Evolutionary conservation across 2,797 vertebrate genomes (phyloP).

Genomic region (Pseudochaenichthys georgianus): DNA sequence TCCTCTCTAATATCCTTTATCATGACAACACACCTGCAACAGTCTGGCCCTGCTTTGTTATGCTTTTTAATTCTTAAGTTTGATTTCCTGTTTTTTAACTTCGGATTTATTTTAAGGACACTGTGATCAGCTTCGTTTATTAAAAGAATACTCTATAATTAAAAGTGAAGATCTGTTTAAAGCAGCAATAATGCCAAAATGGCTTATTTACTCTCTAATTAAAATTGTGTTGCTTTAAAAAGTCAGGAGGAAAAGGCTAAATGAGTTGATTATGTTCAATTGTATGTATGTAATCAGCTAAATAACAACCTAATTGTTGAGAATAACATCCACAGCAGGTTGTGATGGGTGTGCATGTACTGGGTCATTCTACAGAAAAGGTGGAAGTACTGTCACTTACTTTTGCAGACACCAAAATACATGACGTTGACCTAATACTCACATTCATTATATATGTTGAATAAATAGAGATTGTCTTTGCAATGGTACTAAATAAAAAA

Average conservation of each 20-base stretch:
- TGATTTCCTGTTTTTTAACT: slow-evolving; percentile 11
- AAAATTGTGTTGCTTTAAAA: slow-evolving; percentile 23
- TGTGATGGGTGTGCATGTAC: too few relatives aligned
- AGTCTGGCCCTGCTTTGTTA: not conserved
- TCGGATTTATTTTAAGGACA: slow-evolving; percentile 22
- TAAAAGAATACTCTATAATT: slow-evolving; percentile 13
- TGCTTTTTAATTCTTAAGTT: not conserved
- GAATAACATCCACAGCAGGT: too few relatives aligned
- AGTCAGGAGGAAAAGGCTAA: too few relatives aligned
- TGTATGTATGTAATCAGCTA: too few relatives aligned
- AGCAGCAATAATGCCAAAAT: slow-evolving; percentile 11
- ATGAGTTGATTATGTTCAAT: too few relatives aligned
- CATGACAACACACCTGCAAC: slow-evolving; percentile 5
- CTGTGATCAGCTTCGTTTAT: slow-evolving; percentile 11
- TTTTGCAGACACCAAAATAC: too few relatives aligned
- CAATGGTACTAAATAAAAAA: too few relatives aligned
- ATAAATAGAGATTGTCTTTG: not conserved
- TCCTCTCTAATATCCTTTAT: slow-evolving; percentile 20
- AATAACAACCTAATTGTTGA: too few relatives aligned
- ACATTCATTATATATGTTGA: too few relatives aligned
- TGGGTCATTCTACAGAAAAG: too few relatives aligned
- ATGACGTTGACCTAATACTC: too few relatives aligned
- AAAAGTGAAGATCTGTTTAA: slow-evolving; percentile 7
- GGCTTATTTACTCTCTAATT: slow-evolving; percentile 28
- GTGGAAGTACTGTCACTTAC: too few relatives aligned